Evolutionary conservation across 2,113 vertebrate species (phyloP).

Genomic region (Gobius niger): DNA sequence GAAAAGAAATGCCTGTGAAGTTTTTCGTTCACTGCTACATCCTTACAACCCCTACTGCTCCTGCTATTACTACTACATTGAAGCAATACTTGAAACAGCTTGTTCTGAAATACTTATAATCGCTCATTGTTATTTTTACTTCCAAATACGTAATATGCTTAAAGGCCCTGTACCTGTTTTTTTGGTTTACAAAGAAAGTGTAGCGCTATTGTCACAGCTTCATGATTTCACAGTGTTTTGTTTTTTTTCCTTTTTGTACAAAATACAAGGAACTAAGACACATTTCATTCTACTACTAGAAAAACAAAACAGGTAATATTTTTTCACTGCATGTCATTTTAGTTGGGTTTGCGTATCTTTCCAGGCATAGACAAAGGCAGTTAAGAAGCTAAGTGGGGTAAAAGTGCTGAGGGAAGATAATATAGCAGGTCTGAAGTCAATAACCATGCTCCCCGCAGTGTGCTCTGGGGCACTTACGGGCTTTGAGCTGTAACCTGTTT

Average conservation of each 20-base stretch:
- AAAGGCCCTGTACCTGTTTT: too few species aligned
- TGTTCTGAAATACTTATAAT: too few species aligned
- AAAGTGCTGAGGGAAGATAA: conserved; percentile 24
- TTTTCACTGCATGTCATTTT: neutral
- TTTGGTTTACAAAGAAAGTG: too few species aligned
- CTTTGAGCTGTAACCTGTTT: conserved; percentile 34
- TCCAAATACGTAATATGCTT: too few species aligned
- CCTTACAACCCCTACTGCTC: neutral
- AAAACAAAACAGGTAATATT: neutral
- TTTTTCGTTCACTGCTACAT: neutral
- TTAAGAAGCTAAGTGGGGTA: conserved; percentile 8
- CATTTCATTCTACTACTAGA: too few species aligned
- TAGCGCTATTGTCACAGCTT: too few species aligned
- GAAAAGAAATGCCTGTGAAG: neutral
- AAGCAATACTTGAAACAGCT: too few species aligned
- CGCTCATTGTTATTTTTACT: too few species aligned
- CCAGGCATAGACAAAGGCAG: neutral
- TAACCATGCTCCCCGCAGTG: conserved; percentile 23
- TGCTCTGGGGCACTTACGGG: conserved; percentile 33
- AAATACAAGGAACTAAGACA: too few species aligned
- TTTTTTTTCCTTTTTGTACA: too few species aligned
- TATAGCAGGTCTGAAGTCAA: conserved; percentile 41
- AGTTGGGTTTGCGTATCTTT: neutral
- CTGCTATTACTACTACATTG: neutral
- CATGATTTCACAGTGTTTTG: too few species aligned